phyloP scores from a whole-genome alignment of 2,888 invertebrate genomes.

The Sthenelais limicola region DNA sequence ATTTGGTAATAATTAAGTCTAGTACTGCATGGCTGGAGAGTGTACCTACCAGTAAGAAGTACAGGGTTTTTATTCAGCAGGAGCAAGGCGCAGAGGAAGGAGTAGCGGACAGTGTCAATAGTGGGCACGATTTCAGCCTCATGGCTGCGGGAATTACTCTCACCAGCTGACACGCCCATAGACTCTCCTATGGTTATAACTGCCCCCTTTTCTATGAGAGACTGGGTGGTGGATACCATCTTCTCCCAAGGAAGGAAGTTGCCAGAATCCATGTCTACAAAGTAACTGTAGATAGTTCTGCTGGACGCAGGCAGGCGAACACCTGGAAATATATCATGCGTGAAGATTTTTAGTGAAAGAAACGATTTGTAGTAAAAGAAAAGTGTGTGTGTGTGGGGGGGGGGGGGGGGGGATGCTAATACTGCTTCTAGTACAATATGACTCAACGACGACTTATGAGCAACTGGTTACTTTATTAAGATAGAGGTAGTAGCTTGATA shows the following conservation, averaged over 20 bases:
- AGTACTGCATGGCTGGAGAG: background rate
- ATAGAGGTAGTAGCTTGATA: no score
- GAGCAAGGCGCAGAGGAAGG: conserved; percentile 68
- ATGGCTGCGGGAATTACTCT: conserved; percentile 53
- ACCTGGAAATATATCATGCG: conserved; percentile 56
- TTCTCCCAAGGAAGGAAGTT: conserved; percentile 70
- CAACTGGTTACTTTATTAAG: no score
- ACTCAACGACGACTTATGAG: no score
- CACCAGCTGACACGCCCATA: conserved; percentile 58
- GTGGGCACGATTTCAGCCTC: conserved; percentile 69
- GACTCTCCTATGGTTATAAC: conserved; percentile 69
- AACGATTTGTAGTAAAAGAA: no score
- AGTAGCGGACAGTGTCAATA: conserved; percentile 71
- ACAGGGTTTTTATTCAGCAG: conserved; percentile 69
- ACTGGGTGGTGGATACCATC: conserved; percentile 69
- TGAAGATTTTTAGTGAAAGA: background rate
- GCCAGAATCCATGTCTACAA: conserved; percentile 71
- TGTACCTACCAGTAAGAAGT: conserved; percentile 66
- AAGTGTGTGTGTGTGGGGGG: no score
- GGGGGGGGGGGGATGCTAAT: no score
- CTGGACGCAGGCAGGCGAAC: conserved; percentile 70
- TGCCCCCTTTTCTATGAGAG: conserved; percentile 70
- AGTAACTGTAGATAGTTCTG: conserved; percentile 70
- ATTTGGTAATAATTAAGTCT: no score
- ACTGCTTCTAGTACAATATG: no score